phyloP scores from a whole-genome alignment of 1,140 invertebrate genomes.

The Tenebrio molitor region DNA sequence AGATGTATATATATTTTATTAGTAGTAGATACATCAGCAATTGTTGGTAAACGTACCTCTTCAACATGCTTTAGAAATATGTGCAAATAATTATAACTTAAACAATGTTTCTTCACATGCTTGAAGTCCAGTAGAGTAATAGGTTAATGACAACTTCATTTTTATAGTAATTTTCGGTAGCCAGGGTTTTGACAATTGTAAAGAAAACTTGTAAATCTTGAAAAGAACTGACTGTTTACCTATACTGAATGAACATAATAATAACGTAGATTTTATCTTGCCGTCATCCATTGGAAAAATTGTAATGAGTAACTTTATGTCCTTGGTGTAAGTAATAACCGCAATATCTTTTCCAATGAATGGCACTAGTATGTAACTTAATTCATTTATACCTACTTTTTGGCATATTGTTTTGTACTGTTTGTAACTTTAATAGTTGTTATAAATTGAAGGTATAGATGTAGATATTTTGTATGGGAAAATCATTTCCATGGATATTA shows the following conservation, averaged over 20 bases:
- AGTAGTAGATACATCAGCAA: too few species aligned
- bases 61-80: too few species aligned
- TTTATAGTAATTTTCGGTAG: conserved; percentile 2
- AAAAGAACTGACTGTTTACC: conserved; percentile 34
- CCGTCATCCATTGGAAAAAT: conserved; percentile 8
- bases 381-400: background rate
- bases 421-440: conserved; percentile 12
- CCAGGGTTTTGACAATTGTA: conserved; percentile 11
- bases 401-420: background rate
- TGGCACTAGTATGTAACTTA: background rate
- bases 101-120: too few species aligned
- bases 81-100: too few species aligned
- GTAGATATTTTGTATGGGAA: too few species aligned
- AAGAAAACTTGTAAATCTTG: background rate
- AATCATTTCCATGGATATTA: too few species aligned
- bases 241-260: too few species aligned
- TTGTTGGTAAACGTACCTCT: too few species aligned
- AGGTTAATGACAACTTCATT: background rate
- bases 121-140: background rate
- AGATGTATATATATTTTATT: too few species aligned
- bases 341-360: conserved; percentile 9
- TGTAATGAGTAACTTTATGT: too few species aligned
- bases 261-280: conserved; percentile 4
- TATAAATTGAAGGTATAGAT: too few species aligned
- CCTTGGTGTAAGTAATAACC: too few species aligned